Conservation (phyloP, 2,888 invertebrate species). For the Disparrhopalites patrizii region DNA sequence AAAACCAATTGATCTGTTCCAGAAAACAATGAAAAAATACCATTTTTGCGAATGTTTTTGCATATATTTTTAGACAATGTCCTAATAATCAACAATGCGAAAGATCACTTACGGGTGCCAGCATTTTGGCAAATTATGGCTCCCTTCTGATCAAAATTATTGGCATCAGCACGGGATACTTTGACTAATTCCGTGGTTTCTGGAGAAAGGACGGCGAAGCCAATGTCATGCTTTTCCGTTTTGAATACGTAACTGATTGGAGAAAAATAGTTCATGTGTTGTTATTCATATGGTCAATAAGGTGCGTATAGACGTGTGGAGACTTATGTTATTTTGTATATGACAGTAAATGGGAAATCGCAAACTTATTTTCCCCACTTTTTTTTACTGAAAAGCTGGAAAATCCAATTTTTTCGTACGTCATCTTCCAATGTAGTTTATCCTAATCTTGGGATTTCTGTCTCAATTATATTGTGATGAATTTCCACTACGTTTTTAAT, state of each 20-base stretch:
- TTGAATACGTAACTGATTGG: constrained; percentile 24
- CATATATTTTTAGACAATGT: background rate
- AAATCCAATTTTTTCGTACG: too few species aligned
- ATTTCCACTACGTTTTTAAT: too few species aligned
- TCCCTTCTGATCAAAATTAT: constrained; percentile 13
- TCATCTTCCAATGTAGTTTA: too few species aligned
- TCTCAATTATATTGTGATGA: too few species aligned
- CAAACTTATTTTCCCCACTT: too few species aligned
- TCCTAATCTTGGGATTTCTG: too few species aligned
- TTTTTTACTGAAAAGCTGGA: too few species aligned
- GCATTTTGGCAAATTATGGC: background rate
- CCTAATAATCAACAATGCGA: too few species aligned
- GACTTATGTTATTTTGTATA: too few species aligned
- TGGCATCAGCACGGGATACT: constrained; percentile 11
- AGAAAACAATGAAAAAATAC: background rate
- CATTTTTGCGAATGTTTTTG: background rate
- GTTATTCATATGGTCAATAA: too few species aligned
- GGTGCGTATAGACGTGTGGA: too few species aligned
- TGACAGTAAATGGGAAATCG: too few species aligned
- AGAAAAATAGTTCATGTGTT: background rate
- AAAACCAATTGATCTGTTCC: constrained; percentile 16
- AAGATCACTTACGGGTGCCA: constrained; percentile 16
- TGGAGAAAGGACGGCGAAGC: constrained; percentile 5
- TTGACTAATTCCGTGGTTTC: background rate
- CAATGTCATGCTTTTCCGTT: constrained; percentile 31